Percentiles rank a stretch among this genome's conserved stretches.
Evolutionary conservation across 2,797 vertebrate genomes (phyloP).

Genomic region (Leptatherina wallacei): DNA sequence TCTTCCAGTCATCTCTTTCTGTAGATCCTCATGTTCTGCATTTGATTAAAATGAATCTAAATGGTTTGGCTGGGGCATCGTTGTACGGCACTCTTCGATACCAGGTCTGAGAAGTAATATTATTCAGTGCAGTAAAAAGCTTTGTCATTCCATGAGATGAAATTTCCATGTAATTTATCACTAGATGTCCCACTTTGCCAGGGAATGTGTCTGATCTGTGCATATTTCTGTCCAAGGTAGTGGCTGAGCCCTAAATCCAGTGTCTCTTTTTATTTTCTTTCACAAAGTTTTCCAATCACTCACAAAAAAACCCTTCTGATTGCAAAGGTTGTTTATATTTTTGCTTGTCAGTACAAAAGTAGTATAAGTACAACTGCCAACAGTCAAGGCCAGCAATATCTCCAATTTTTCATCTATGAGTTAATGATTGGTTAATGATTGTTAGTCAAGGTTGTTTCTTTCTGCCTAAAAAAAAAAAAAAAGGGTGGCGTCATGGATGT

Average conservation of each 20-base stretch:
- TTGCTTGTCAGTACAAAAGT: not conserved
- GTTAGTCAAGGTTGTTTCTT: not conserved
- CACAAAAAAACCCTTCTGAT: not conserved
- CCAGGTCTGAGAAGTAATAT: conserved; percentile 28
- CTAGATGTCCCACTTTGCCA: conserved; percentile 33
- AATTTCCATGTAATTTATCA: conserved; percentile 44
- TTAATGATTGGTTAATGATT: no score
- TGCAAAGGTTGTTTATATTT: no score
- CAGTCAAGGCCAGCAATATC: not conserved
- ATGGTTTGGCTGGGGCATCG: not conserved
- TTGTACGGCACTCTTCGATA: conserved; percentile 18
- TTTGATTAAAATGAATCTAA: conserved; percentile 6
- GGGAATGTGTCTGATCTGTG: conserved; percentile 2
- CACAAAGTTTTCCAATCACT: not conserved
- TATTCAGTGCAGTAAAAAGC: conserved; percentile 34
- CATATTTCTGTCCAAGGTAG: conserved; percentile 25
- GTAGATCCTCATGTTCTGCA: not conserved
- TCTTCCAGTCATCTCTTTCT: not conserved
- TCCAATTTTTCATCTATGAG: not conserved
- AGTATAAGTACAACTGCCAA: not conserved
- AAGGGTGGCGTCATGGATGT: no score
- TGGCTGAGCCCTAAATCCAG: not conserved
- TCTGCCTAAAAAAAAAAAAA: not conserved
- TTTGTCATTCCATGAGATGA: conserved; percentile 33
- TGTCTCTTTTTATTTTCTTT: conserved; percentile 1